phyloP scores from a whole-genome alignment of 2,888 invertebrate genomes.

The Rotaria sp. region DNA sequence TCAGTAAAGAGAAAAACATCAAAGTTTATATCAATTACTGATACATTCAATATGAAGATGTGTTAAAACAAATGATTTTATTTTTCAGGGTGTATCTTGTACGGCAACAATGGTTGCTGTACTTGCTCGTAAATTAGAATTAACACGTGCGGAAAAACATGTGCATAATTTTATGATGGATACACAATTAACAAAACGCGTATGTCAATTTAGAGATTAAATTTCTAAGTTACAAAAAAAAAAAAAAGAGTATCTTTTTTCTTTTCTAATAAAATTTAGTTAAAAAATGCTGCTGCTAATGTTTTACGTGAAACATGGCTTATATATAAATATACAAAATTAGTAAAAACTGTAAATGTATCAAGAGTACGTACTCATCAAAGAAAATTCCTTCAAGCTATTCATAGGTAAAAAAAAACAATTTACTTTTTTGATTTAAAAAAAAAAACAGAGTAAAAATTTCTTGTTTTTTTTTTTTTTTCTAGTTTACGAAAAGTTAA shows the following conservation, averaged over 20 bases:
- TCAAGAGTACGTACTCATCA: slow-evolving; percentile 93
- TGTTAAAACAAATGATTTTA: too few relatives aligned
- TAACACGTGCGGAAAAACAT: slow-evolving; percentile 98
- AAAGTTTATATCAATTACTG: too few relatives aligned
- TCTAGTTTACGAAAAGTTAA: slow-evolving; percentile 93
- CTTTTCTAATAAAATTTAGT: slow-evolving; percentile 77
- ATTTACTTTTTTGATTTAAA: neutral
- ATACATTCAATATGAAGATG: too few relatives aligned
- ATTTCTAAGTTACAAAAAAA: neutral
- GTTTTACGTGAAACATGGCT: slow-evolving; percentile 98
- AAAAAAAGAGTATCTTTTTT: neutral
- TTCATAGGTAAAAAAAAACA: slow-evolving; percentile 73
- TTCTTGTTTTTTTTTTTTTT: neutral
- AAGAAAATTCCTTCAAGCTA: slow-evolving; percentile 95
- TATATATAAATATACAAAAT: slow-evolving; percentile 97
- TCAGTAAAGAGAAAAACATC: too few relatives aligned
- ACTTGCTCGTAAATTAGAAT: slow-evolving; percentile 94
- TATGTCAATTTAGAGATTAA: too few relatives aligned
- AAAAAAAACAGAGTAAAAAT: neutral
- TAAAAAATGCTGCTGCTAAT: slow-evolving; percentile 99
- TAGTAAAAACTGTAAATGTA: slow-evolving; percentile 90
- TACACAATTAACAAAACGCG: slow-evolving; percentile 97
- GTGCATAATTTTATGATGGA: slow-evolving; percentile 99
- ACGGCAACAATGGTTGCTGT: slow-evolving; percentile 97
- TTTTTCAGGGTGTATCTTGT: slow-evolving; percentile 66